Base-by-base conservation (phyloP, 2,888 invertebrate genomes). In the Agrilus biguttatus region DNA sequence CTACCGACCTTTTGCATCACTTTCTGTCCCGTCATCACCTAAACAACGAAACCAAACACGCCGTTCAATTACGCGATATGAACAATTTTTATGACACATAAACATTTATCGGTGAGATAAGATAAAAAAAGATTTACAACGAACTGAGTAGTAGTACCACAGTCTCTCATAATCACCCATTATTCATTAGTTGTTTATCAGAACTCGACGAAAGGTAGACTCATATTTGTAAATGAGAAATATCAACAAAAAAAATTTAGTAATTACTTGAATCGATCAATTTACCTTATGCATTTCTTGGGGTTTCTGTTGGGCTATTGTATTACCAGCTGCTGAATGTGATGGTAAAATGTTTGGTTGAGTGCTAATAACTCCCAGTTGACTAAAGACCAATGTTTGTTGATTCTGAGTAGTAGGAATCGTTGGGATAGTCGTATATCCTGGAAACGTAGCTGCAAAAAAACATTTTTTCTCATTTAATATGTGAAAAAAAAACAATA, bases 351-450 rank as follows among this genome's bases (percentile, higher is more conserved):
- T 75, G 57, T 73, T 78, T 3, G 78, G 75, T 61, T 79, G 83
- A 7, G 78, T 80, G 57, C 77, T 80, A 54, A 81, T 72, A 7
- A 81, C 80, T 3, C 78, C 78, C 42, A 82, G 65, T 46, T 79
- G 83, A 46, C 80, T 79, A 63, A 78, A 84, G 39, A 87, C 80
- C 53, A 87, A 70, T 6, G 87, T 85, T 59, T 85, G 85, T 52
- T 80, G 75, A 47, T 67, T 67, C 66, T 85, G 83, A 45, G 82
- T 80, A 6, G 83, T 80, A 40, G 81, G 75, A 51, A 84, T 86
- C 33, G 84, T 78, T 17, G 83, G 83, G 46, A 83, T 82, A 14
- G 81, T 82, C 42, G 84, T 74, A 60, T 88, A 89, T 3, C 87
- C 83, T 4, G 83, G 80, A 67, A 75, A 83, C 51, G 76, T 72